Conservation (phyloP, 1,140 invertebrate genomes). For the Anthonomus grandis region DNA sequence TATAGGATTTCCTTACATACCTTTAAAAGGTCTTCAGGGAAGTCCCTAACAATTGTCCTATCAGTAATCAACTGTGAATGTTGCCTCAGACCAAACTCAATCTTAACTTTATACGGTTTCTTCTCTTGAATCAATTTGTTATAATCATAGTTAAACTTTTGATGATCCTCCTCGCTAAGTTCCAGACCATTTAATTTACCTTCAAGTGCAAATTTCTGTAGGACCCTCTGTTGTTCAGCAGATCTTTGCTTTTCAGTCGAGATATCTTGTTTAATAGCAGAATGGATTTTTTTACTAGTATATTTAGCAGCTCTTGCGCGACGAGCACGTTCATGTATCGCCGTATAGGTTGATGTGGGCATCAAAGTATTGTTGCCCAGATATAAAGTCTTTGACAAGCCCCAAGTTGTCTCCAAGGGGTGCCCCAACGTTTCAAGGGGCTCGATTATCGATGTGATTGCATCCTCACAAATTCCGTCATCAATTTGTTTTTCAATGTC, state of each 20-base stretch:
- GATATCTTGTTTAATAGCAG: slow-evolving; percentile 61
- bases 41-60: slow-evolving; percentile 63
- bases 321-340: slow-evolving; percentile 69
- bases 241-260: slow-evolving; percentile 50
- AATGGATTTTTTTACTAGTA: slow-evolving; percentile 63
- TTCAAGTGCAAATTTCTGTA: slow-evolving; percentile 78
- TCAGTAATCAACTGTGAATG: slow-evolving; percentile 69
- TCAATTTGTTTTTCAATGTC: slow-evolving; percentile 59
- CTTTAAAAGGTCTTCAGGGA: slow-evolving; percentile 69
- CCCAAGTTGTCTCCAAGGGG: slow-evolving; percentile 81
- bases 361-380: slow-evolving; percentile 76
- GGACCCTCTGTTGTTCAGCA: slow-evolving; percentile 66
- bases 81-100: slow-evolving; percentile 57
- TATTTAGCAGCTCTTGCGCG: slow-evolving; percentile 65
- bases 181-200: slow-evolving; percentile 75
- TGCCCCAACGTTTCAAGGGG: slow-evolving; percentile 71
- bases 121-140: slow-evolving; percentile 54
- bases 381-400: slow-evolving; percentile 77
- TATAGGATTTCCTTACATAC: too few relatives aligned
- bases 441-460: slow-evolving; percentile 71
- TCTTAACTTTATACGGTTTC: slow-evolving; percentile 61
- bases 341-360: slow-evolving; percentile 70
- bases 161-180: slow-evolving; percentile 48
- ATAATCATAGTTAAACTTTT: slow-evolving; percentile 51
- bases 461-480: slow-evolving; percentile 54